phyloP scores from a whole-genome alignment of 2,797 vertebrate genomes.

The Sebastes trivittatus region DNA sequence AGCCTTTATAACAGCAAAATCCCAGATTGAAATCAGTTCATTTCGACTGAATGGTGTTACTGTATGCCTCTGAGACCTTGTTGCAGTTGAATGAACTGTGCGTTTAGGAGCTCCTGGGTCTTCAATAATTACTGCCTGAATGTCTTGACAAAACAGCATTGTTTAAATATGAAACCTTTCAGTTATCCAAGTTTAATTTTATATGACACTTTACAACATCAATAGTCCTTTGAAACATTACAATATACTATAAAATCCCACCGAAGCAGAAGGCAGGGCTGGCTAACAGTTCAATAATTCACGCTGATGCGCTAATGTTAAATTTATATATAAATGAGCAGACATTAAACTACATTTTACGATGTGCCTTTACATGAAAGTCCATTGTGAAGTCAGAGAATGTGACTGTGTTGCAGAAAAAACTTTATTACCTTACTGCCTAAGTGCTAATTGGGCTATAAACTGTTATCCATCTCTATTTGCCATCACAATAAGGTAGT shows the following conservation, averaged over 20 bases:
- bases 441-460: constrained; percentile 14
- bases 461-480: constrained; percentile 25
- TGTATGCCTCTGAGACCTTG: not conserved
- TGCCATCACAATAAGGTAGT: constrained; percentile 4
- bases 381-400: not conserved
- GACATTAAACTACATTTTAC: not conserved
- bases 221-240: not conserved
- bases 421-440: not conserved
- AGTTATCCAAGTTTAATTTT: not conserved
- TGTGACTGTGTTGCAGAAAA: not conserved
- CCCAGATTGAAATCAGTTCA: not conserved
- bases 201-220: not conserved
- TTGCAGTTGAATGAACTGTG: not conserved
- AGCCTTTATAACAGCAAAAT: not conserved
- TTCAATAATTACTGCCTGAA: not conserved
- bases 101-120: not conserved
- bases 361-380: not conserved
- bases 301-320: not conserved
- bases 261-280: not conserved
- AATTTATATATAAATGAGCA: not conserved
- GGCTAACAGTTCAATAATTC: not conserved
- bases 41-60: too few relatives aligned
- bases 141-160: not conserved
- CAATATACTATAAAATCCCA: not conserved
- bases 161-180: not conserved